Evolutionary conservation across 1,140 invertebrate species (phyloP), one percentile per base, ranked within the genome.

Genomic region (Adelges cooleyi): DNA sequence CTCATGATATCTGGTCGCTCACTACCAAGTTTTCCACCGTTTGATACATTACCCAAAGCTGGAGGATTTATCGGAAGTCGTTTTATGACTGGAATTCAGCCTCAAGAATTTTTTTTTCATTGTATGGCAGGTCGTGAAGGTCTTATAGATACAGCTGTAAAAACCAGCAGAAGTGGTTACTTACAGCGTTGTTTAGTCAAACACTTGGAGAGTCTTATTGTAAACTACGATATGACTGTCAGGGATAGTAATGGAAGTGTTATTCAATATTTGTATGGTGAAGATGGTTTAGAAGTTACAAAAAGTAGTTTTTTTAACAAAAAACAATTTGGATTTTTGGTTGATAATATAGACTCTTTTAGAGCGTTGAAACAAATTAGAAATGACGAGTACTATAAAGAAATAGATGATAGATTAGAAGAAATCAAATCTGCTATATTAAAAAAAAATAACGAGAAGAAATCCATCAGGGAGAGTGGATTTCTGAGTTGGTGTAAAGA

Each of bases 111-210:
- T 73, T 99, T 98, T 77, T 98, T 97, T 76, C 95, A 99, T 82
- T 99, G 95, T 74, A 99, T 99, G 95, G 97, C 97, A 54, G 97
- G 97, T 67, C 82, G 97, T 76, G 97, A 99, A 82, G 86, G 87
- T 77, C 78, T 90, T 1, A 88, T 90, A 71, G 87, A 90, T 82
- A 90, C 87, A 9, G 87, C 87, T 67, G 87, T 90, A 0, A 90
- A 90, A 77, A 99, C 97, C 8, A 96, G 92, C 78, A 82, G 95
- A 69, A 95, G 92, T 72, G 97, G 97, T 70, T 99, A 99, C 75
- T 79, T 99, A 54, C 97, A 99, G 77, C 81, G 97, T 18, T 99
- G 96, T 80, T 77, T 99, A 0, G 91, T 99, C 17, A 99, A 99
- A 77, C 93, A 98, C 79, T 78, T 99, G 23, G 97, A 99, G 80